phyloP scores from a whole-genome alignment of 2,797 vertebrate species.

The Helostoma temminkii region DNA sequence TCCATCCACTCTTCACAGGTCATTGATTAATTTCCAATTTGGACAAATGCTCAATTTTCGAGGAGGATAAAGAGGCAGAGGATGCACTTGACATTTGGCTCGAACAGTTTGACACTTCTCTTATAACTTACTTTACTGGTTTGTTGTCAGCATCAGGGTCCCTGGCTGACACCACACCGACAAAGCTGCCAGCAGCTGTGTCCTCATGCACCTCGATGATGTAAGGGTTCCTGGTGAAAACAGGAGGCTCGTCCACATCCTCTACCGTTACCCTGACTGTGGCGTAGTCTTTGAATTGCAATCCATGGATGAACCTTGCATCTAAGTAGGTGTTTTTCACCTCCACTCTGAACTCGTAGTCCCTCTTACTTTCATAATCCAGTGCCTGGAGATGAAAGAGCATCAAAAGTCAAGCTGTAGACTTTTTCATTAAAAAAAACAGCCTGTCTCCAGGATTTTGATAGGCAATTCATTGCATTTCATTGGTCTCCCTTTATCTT shows the following conservation, averaged over 20 bases:
- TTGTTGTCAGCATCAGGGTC: slow-evolving; percentile 92
- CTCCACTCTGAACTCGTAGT: slow-evolving; percentile 92
- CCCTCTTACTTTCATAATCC: slow-evolving; percentile 94
- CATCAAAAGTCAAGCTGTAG: slow-evolving; percentile 59
- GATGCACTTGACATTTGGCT: slow-evolving; percentile 9
- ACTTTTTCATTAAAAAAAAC: slow-evolving; percentile 37
- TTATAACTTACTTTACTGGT: slow-evolving; percentile 87
- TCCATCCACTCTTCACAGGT: slow-evolving; percentile 26
- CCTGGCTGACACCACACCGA: slow-evolving; percentile 91
- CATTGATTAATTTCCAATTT: slow-evolving; percentile 43
- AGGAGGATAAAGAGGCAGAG: not conserved
- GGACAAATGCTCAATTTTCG: not conserved
- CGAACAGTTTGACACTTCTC: slow-evolving; percentile 15
- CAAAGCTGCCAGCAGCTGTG: slow-evolving; percentile 90
- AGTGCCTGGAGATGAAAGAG: slow-evolving; percentile 85
- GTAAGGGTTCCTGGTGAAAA: slow-evolving; percentile 90
- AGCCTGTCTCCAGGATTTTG: slow-evolving; percentile 54
- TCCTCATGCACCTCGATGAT: slow-evolving; percentile 97
- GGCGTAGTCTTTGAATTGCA: slow-evolving; percentile 94
- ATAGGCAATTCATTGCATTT: slow-evolving; percentile 61
- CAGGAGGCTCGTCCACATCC: slow-evolving; percentile 93
- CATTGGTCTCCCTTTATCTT: slow-evolving; percentile 73
- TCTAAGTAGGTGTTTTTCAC: slow-evolving; percentile 93
- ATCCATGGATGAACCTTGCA: slow-evolving; percentile 89
- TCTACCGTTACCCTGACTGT: slow-evolving; percentile 91